A percentile compares a stretch with the other conserved stretches of the same genome.
Evolutionary conservation across 2,113 vertebrate genomes (phyloP).

Genomic region (Alosa alosa): DNA sequence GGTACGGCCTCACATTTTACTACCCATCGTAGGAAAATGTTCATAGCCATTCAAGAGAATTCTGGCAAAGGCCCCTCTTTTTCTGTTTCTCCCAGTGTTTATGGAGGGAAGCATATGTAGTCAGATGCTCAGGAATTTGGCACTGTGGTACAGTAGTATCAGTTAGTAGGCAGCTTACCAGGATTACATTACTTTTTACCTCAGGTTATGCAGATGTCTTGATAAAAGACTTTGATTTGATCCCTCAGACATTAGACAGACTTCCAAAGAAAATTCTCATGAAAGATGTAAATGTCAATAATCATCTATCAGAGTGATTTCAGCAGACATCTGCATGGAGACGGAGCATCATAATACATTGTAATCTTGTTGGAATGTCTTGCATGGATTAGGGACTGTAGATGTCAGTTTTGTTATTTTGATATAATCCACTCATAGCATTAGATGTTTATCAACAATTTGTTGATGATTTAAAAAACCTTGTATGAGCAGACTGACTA

Average conservation of each 20-base stretch:
- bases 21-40: slow-evolving; percentile 13
- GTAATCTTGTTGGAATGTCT: neutral
- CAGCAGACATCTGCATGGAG: neutral
- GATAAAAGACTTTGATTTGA: neutral
- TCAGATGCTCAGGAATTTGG: neutral
- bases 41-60: neutral
- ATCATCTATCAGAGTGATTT: neutral
- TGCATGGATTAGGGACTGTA: neutral
- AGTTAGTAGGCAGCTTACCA: neutral
- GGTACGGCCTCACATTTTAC: neutral
- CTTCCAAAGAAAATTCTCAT: neutral
- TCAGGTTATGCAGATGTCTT: neutral
- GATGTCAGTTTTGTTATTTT: neutral
- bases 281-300: neutral
- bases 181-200: neutral
- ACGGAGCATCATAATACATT: neutral
- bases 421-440: neutral
- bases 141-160: neutral
- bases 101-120: neutral
- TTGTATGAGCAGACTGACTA: neutral
- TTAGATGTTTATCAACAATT: neutral
- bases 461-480: neutral
- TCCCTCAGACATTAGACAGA: neutral
- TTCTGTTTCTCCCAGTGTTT: neutral
- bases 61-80: neutral